Evolutionary conservation across 2,888 invertebrate genomes (phyloP).

Genomic region (Dolomedes plantarius): DNA sequence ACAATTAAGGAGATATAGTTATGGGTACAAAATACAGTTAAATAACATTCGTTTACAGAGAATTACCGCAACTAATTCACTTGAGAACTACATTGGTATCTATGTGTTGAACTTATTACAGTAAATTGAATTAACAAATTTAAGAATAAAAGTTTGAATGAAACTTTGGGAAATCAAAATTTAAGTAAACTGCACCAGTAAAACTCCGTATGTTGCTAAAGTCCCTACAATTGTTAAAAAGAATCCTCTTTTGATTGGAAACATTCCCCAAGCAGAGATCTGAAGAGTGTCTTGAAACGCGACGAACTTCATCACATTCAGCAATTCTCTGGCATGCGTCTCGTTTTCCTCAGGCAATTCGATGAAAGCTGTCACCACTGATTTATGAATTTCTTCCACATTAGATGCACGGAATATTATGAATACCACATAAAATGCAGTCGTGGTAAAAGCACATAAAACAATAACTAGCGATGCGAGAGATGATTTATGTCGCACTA

Average conservation of each 20-base stretch:
- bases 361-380: slow-evolving; percentile 26
- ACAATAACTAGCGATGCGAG: slow-evolving; percentile 34
- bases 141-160: too few species aligned
- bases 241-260: slow-evolving; percentile 56
- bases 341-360: slow-evolving; percentile 31
- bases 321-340: slow-evolving; percentile 21
- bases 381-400: slow-evolving; percentile 47
- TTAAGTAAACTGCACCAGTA: slow-evolving; percentile 56
- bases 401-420: slow-evolving; percentile 42
- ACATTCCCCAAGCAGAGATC: slow-evolving; percentile 60
- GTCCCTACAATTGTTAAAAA: slow-evolving; percentile 56
- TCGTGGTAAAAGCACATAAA: slow-evolving; percentile 39
- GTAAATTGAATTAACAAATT: too few species aligned
- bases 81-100: too few species aligned
- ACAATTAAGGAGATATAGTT: too few species aligned
- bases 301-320: slow-evolving; percentile 42
- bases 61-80: too few species aligned
- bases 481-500: slow-evolving; percentile 22
- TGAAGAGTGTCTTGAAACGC: slow-evolving; percentile 40
- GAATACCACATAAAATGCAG: slow-evolving; percentile 46
- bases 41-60: too few species aligned
- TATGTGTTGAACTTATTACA: too few species aligned
- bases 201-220: slow-evolving; percentile 55
- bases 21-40: too few species aligned
- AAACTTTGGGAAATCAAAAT: too few species aligned